Conservation (phyloP, 1,140 invertebrate genomes). For the Drosophila grimshawi region DNA sequence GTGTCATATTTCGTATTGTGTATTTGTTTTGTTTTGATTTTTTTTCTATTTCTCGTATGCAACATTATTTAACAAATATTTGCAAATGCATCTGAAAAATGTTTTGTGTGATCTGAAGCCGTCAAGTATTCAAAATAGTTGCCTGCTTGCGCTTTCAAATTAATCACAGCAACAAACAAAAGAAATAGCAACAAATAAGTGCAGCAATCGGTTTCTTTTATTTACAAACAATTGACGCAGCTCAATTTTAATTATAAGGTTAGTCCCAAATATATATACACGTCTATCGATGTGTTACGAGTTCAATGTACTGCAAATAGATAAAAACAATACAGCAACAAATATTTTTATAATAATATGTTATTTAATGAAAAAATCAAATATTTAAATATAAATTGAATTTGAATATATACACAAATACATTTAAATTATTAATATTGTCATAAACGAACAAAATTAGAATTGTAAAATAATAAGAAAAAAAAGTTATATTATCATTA, state of each 20-base stretch:
- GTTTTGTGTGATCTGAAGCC: conserved; percentile 23
- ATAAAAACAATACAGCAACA: no score
- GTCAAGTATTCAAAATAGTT: conserved; percentile 22
- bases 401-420: background rate
- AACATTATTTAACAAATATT: conserved; percentile 22
- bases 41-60: conserved; percentile 13
- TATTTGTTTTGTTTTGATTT: conserved; percentile 11
- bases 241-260: conserved; percentile 13
- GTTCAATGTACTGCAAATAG: no score
- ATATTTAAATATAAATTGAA: background rate
- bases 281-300: no score
- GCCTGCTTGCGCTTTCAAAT: background rate
- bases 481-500: no score
- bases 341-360: no score
- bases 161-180: background rate
- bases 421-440: no score
- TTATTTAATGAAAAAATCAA: background rate
- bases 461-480: background rate
- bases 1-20: background rate
- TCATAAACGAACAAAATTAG: no score
- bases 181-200: conserved; percentile 1
- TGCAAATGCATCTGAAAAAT: conserved; percentile 22
- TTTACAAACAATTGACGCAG: conserved; percentile 18
- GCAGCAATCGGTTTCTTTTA: conserved; percentile 7
- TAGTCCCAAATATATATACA: background rate